A percentile compares a stretch with the other conserved stretches of the same genome.
Conservation (phyloP, 2,113 vertebrate genomes). For the Hipposideros armiger region DNA sequence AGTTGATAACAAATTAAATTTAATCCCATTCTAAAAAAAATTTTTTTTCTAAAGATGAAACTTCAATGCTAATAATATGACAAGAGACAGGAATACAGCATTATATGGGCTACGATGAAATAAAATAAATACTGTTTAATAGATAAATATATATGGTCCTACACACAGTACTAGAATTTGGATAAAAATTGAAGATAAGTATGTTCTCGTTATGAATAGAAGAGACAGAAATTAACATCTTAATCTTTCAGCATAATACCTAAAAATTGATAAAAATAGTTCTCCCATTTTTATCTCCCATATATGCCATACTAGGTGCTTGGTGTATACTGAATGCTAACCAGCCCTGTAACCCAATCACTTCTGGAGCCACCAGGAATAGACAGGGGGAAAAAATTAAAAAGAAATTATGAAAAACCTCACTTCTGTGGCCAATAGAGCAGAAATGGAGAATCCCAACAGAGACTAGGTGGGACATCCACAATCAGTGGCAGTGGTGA, state of each 20-base stretch:
- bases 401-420: background rate
- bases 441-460: background rate
- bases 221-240: background rate
- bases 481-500: background rate
- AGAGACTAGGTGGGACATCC: background rate
- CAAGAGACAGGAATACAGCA: background rate
- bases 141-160: background rate
- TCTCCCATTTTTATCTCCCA: background rate
- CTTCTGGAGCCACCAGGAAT: background rate
- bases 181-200: background rate
- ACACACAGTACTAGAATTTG: background rate
- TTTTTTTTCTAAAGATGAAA: slow-evolving; percentile 26
- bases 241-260: slow-evolving; percentile 3
- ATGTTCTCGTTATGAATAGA: background rate
- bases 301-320: background rate
- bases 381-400: no score
- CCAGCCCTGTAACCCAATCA: background rate
- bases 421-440: background rate
- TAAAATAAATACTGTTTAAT: background rate
- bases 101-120: background rate
- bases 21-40: no score
- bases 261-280: background rate
- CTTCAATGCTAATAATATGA: background rate
- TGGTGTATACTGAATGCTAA: background rate
- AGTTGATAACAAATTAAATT: no score